These are phyloP conservation scores for Clarias platycephalus DNA, from an alignment of 2,797 vertebrate species.

Conservation along the genomic window DNA sequence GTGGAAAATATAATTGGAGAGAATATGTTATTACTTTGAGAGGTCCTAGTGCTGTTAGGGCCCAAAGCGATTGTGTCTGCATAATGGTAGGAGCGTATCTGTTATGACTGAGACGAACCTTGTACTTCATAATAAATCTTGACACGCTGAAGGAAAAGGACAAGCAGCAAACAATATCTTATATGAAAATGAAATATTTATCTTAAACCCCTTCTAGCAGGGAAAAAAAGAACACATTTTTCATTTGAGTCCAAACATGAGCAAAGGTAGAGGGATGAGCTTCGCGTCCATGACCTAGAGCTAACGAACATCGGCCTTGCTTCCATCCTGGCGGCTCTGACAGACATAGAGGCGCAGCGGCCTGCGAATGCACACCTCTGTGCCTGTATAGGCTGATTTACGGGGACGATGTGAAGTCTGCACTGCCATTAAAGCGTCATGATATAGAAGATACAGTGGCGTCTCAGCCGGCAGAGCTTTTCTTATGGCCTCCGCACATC, in stretches of 20 bases:
- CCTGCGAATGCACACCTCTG: not conserved
- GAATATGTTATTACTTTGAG: conserved; percentile 37
- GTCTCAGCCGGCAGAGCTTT: not conserved
- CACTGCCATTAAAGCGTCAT: conserved; percentile 31
- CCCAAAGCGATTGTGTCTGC: conserved; percentile 20
- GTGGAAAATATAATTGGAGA: conserved; percentile 40
- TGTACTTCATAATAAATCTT: conserved; percentile 26
- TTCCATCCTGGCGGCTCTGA: not conserved
- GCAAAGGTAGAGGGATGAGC: not conserved
- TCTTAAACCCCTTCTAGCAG: not conserved
- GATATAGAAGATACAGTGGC: conserved; percentile 19
- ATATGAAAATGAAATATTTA: conserved; percentile 5
- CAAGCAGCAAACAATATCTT: conserved; percentile 1
- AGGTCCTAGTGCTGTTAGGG: not conserved
- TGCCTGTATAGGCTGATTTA: conserved; percentile 7
- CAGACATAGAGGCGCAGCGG: not conserved
- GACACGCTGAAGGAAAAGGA: not conserved
- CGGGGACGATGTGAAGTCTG: not conserved
- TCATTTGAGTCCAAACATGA: not conserved
- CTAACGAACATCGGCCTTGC: not conserved
- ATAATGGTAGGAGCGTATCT: conserved; percentile 9
- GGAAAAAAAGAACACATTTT: not conserved
- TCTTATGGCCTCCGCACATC: conserved; percentile 18
- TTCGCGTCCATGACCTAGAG: not conserved
- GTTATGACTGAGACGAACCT: conserved; percentile 17